phyloP scores from a whole-genome alignment of 1,140 invertebrate genomes.

The Orchesella cincta region DNA sequence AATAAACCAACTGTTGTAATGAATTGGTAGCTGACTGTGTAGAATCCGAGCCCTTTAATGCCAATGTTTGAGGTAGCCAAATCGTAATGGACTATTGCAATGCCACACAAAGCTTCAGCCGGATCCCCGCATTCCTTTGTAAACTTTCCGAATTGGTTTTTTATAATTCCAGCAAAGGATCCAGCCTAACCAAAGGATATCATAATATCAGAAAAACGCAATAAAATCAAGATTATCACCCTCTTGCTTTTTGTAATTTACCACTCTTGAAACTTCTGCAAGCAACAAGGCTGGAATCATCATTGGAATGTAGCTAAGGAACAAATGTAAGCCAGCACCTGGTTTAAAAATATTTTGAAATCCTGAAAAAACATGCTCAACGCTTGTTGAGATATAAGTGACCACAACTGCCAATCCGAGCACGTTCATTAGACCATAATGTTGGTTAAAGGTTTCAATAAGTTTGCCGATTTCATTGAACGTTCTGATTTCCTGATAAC shows the following conservation, averaged over 20 bases:
- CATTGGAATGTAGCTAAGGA: conserved; percentile 23
- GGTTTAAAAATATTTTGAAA: neutral
- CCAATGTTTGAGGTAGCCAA: neutral
- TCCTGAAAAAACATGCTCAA: conserved; percentile 8
- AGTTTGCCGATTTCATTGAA: neutral
- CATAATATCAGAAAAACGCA: too few species aligned
- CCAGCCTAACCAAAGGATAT: too few species aligned
- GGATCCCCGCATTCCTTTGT: conserved; percentile 11
- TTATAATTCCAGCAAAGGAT: neutral
- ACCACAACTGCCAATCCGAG: neutral
- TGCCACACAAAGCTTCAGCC: neutral
- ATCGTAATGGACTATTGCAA: conserved; percentile 10
- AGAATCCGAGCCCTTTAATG: conserved; percentile 4
- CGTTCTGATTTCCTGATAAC: conserved; percentile 19
- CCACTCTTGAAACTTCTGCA: neutral
- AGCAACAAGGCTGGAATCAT: neutral
- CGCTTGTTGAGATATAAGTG: conserved; percentile 2
- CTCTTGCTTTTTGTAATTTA: too few species aligned
- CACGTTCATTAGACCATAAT: neutral
- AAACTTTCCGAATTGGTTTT: neutral
- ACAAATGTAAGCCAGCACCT: neutral
- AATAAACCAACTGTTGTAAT: neutral
- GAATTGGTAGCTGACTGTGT: conserved; percentile 21
- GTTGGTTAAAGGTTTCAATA: neutral
- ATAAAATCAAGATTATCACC: too few species aligned